A percentile compares a stretch with the other conserved stretches of the same genome.
Conservation (phyloP, 1,140 invertebrate genomes). For the Drosophila ogumai region DNA sequence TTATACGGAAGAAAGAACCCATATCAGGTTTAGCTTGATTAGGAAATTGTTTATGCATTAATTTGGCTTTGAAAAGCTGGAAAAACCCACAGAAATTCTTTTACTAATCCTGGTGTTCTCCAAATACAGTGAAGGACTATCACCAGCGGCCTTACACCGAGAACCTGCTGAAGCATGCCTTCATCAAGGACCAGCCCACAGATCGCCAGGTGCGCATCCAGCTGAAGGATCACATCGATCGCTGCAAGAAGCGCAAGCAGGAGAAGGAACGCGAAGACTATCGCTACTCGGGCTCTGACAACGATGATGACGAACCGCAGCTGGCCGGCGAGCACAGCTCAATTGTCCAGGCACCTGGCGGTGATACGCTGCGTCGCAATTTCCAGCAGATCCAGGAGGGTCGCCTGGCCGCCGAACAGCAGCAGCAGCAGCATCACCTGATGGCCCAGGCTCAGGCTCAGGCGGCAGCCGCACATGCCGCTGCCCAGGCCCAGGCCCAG, state of each 20-base stretch:
- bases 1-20: neutral
- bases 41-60: neutral
- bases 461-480: constrained; percentile 85
- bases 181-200: constrained; percentile 98
- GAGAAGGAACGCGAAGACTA: constrained; percentile 94
- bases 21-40: neutral
- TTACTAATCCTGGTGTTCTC: neutral
- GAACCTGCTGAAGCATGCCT: constrained; percentile 98
- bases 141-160: constrained; percentile 99
- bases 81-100: neutral
- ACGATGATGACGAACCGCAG: constrained; percentile 94
- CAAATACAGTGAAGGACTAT: constrained; percentile 96
- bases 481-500: constrained; percentile 79
- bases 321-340: constrained; percentile 95
- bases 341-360: constrained; percentile 94
- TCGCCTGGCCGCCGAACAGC: constrained; percentile 86
- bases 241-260: constrained; percentile 97
- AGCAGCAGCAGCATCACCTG: constrained; percentile 79
- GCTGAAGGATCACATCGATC: constrained; percentile 99
- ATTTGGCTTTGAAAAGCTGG: neutral
- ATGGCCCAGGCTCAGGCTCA: constrained; percentile 72
- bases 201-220: constrained; percentile 99
- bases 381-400: constrained; percentile 99
- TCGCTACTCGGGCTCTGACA: constrained; percentile 94
- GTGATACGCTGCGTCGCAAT: constrained; percentile 96